Conservation (phyloP, 2,797 vertebrate genomes). For the Gouania willdenowi region DNA sequence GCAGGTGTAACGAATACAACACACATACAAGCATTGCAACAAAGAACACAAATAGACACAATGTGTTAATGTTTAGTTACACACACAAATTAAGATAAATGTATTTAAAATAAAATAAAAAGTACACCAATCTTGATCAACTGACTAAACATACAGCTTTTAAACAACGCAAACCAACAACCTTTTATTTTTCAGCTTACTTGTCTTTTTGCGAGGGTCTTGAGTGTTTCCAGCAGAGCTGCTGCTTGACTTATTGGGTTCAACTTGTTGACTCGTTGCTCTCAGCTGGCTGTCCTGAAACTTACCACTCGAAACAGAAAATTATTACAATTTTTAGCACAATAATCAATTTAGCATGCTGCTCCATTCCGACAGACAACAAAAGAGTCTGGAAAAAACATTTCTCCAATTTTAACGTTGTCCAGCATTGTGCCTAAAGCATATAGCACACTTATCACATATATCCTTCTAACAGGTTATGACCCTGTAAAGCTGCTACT, state of each 20-base stretch:
- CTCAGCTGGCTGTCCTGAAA: slow-evolving; percentile 50
- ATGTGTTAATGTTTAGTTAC: no score
- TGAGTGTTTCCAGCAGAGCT: slow-evolving; percentile 48
- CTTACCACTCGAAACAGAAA: slow-evolving; percentile 40
- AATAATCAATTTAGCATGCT: no score
- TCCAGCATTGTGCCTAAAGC: slow-evolving; percentile 18
- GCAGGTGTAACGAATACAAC: no score
- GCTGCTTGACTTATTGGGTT: not conserved
- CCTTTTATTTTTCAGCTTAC: slow-evolving; percentile 70
- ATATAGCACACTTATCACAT: slow-evolving; percentile 16
- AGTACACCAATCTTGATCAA: no score
- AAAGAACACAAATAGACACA: no score
- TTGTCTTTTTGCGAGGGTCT: slow-evolving; percentile 77
- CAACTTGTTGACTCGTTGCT: slow-evolving; percentile 46
- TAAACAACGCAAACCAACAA: no score
- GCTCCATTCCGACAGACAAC: slow-evolving; percentile 30
- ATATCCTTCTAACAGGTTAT: slow-evolving; percentile 24
- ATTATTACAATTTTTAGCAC: slow-evolving; percentile 45
- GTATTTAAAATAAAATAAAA: no score
- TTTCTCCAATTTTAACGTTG: no score
- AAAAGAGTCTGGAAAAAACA: no score
- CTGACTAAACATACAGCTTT: no score
- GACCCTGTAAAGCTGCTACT: slow-evolving; percentile 20
- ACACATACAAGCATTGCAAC: no score
- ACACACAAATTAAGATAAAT: no score